Conservation (phyloP, 2,113 vertebrate species). For the Centropus bengalensis region DNA sequence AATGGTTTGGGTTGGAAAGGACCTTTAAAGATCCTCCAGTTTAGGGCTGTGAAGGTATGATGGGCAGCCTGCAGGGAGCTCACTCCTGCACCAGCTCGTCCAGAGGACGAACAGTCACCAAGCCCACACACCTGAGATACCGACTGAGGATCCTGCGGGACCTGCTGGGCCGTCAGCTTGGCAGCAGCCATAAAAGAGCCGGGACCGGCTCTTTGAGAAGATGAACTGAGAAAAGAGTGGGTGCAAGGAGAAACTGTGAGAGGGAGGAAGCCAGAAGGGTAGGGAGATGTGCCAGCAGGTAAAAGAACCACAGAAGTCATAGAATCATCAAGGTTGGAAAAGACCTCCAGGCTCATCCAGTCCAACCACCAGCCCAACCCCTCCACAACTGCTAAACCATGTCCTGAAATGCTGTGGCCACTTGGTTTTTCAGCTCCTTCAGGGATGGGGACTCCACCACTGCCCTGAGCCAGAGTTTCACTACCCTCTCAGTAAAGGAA, state of each 20-base stretch:
- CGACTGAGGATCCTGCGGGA: rapidly evolving
- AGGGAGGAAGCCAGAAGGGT: background rate
- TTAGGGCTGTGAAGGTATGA: too few species aligned
- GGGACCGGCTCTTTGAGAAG: background rate
- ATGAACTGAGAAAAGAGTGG: background rate
- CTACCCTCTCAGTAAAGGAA: too few species aligned
- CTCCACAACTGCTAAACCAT: too few species aligned
- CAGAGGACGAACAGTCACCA: rapidly evolving
- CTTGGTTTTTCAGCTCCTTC: too few species aligned
- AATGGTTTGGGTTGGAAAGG: background rate
- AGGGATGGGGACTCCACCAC: too few species aligned
- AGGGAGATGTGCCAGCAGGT: too few species aligned
- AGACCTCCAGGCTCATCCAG: too few species aligned
- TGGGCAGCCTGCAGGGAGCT: background rate
- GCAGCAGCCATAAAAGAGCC: rapidly evolving
- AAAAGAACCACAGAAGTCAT: background rate
- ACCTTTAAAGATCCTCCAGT: rapidly evolving
- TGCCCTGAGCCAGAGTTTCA: too few species aligned
- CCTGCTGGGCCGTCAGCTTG: background rate
- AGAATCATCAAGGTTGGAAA: too few species aligned
- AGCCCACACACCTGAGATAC: rapidly evolving
- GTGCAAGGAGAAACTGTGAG: too few species aligned
- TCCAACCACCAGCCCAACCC: too few species aligned
- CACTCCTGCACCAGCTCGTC: rapidly evolving
- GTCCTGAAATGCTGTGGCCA: too few species aligned